Evolutionary conservation across 1,140 invertebrate genomes (phyloP), one percentile per base, ranked within the genome.

Genomic region (Pseudomyrmex flavicornis): DNA sequence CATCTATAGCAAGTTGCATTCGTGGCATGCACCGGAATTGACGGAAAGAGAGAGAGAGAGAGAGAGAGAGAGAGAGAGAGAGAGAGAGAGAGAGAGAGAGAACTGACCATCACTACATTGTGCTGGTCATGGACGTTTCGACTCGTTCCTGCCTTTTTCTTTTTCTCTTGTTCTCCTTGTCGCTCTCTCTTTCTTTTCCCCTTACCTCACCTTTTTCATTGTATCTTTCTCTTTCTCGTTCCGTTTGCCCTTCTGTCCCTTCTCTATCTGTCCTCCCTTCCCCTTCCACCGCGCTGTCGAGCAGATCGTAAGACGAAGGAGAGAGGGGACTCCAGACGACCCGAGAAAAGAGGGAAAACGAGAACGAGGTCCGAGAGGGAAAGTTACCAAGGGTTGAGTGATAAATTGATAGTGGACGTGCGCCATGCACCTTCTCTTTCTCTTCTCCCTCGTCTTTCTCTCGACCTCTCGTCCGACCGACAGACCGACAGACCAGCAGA

Each of bases 331-430:
- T 35, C 35, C 87, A 68, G 88, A 87, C 85, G 88, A 88, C 77
- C 76, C 69, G 84, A 91, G 90, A 92, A 89, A 89, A 90, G 86
- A 91, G 90, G 90, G 89, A 89, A 88, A 90, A 82, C 75, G 82
- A 88, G 84, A 86, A 89, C 84, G 83, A 86, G 82, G 85, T 89
- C 86, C 84, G 87, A 87, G 88, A 91, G 88, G 80, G 89, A 92
- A 92, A 92, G 89, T 92, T 90, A 89, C 65, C 83, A 84, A 83
- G 89, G 89, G 88, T 86, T 80, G 91, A 88, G 90, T 94, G 93
- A 94, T 94, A 93, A 94, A 94, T 94, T 94, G 93, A 94, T 94
- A 94, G 92, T 93, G 93, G 92, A 93, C 93, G 91, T 89, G 89
- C 89, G 92, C 91, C 92, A 93, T 93, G 92, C 90, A 89, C 88